Evolutionary conservation across 2,113 vertebrate genomes (phyloP), one percentile per base, ranked within the genome.

Genomic region (Dipodomys merriami): DNA sequence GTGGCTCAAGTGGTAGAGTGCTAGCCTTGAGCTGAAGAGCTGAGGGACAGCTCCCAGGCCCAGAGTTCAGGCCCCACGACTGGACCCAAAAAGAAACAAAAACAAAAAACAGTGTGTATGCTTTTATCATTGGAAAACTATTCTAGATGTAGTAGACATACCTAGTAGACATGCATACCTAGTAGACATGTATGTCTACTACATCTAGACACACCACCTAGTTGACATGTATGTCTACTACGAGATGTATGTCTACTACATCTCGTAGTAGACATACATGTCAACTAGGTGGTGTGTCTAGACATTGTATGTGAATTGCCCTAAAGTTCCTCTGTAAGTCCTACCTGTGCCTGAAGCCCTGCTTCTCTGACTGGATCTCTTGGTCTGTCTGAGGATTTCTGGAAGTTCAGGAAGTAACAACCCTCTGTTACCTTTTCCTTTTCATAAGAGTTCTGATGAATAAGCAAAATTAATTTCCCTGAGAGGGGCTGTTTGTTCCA

Each of bases 401-500:
- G 86, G 49, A 96, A 84, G 46, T 69, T 65, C 90, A 91, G 39
- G 69, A 10, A 93, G 83, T 81, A 93, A 0, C 16, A 46, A 33
- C 12, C 84, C 4, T 85, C 39, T 6, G 23, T 60, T 39, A 6
- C 39, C 5, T 39, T 39, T 39, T 39, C 5, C 39, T 39, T 39
- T 6, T 39, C 39, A 39, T 62, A 91, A 49, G 82, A 83, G 13
- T 53, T 57, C 7, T 86, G 86, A 82, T 5, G 1, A 92, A 87
- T 46, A 11, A 88, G 68, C 64, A 90, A 53, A 88, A 27, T 68
- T 19, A 92, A 79, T 39, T 78, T 88, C 67, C 39, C 69, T 73
- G 35, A 6, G 68, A 20, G 74, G 44, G 11, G 46, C 64, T 96
- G 88, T 69, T 95, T 96, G 49, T 95, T 91, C 91, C 94, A 95